Conservation (phyloP, 2,113 vertebrate species). For the Platichthys stellatus region DNA sequence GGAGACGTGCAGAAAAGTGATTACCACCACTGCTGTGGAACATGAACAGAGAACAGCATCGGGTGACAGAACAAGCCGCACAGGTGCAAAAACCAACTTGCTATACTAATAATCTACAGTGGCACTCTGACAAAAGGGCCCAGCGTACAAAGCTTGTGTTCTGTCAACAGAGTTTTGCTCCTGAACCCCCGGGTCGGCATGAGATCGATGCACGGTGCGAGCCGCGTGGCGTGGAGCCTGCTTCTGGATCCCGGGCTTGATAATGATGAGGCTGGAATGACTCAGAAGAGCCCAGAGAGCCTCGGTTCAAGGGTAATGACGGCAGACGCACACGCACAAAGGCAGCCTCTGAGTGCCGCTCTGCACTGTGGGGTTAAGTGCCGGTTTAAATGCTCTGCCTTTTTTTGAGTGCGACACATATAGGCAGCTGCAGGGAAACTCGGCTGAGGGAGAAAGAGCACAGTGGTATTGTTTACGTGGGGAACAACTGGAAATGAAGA, state of each 20-base stretch:
- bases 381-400: constrained; percentile 36
- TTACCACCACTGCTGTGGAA: constrained; percentile 35
- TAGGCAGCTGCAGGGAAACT: constrained; percentile 16
- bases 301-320: constrained; percentile 60
- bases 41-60: constrained; percentile 28
- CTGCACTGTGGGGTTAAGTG: constrained; percentile 53
- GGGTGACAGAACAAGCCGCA: constrained; percentile 42
- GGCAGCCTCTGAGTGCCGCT: constrained; percentile 29
- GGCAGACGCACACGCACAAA: constrained; percentile 36
- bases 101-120: constrained; percentile 43
- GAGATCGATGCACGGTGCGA: constrained; percentile 6
- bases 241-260: background rate
- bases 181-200: constrained; percentile 1
- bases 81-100: background rate
- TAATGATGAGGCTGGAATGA: constrained; percentile 42
- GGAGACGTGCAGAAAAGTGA: constrained; percentile 34
- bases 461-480: constrained; percentile 29
- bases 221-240: too few relatives aligned
- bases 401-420: constrained; percentile 36
- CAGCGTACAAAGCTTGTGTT: background rate
- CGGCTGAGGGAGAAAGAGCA: background rate
- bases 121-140: constrained; percentile 3
- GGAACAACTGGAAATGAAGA: constrained; percentile 29
- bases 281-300: constrained; percentile 24
- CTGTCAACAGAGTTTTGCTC: constrained; percentile 1